Base-by-base conservation (phyloP, 2,797 vertebrate species). In the Xerus rutilus region DNA sequence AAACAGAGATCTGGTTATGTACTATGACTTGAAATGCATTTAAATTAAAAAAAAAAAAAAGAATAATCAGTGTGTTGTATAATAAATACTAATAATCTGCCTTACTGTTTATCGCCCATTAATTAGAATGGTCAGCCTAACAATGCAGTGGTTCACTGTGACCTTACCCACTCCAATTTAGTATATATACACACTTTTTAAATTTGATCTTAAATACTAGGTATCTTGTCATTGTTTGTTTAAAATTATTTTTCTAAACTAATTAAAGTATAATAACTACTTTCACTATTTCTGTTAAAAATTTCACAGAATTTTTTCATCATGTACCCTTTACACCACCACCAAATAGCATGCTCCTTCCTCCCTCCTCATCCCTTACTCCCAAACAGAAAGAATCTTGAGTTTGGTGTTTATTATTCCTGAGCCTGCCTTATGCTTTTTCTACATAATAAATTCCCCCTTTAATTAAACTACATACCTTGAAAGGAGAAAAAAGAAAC, bases 201-300 rank as follows among this genome's bases (percentile, higher is more conserved):
- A 78, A 57, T 59, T 93, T 95, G 91, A 74, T 43, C 57, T 90
- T 77, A 94, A 94, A 92, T 72, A 74, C 49, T 82, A 45, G 5
- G 9, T 52, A 88, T n/a, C 47, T 76, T 52, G 12, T 89, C 82
- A 76, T 74, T 57, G 39, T 89, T 77, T 83, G 20, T 84, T 79
- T 88, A 45, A 87, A 78, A 77, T n/a, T 23, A 25, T 69, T 84
- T 93, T 89, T 67, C 84, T 89, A 86, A 86, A 64, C n/a, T 23
- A 73, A 15, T 25, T 89, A 78, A 93, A 94, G 88, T 11, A 89
- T 35, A 49, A 81, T 39, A 17, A 76, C 45, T 76, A 86, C 25
- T 77, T 86, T 70, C 30, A 62, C 32, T 70, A 91, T 21, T 89
- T 69, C n/a, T 76, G 20, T 87, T 87, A 86, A 89, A 92, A 92